phyloP scores from a whole-genome alignment of 2,113 vertebrate genomes.

The Xenopus laevis region DNA sequence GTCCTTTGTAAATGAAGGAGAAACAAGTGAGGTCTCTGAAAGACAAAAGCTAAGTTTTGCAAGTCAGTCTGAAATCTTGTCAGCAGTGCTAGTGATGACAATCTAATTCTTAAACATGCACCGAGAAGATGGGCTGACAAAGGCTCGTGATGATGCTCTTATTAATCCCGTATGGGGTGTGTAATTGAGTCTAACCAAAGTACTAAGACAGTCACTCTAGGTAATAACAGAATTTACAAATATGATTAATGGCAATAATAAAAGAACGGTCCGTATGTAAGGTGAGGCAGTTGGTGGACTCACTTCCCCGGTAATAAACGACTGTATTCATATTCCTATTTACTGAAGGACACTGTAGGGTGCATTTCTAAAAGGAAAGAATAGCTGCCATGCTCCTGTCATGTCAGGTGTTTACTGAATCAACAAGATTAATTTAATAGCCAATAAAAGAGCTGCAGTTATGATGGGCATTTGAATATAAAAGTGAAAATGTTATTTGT shows the following conservation, averaged over 20 bases:
- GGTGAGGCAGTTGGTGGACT: neutral
- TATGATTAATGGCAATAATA: slow-evolving; percentile 3
- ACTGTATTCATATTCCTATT: neutral
- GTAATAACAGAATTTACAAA: slow-evolving; percentile 8
- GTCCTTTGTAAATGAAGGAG: slow-evolving; percentile 11
- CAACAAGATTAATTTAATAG: neutral
- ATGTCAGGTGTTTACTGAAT: neutral
- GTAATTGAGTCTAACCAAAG: neutral
- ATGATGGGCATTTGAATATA: neutral
- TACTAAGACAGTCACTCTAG: neutral
- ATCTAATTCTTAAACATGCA: neutral
- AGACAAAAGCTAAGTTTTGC: slow-evolving; percentile 1
- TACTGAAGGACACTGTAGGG: neutral
- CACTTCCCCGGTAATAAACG: neutral
- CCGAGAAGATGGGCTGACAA: neutral
- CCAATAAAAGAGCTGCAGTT: neutral
- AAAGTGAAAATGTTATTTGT: too few species aligned
- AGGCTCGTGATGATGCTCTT: rapidly evolving
- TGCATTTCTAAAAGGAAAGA: neutral
- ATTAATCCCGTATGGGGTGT: neutral
- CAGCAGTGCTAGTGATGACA: neutral
- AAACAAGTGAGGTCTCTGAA: slow-evolving; percentile 26
- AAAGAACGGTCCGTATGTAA: neutral
- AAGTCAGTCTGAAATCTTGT: slow-evolving; percentile 8
- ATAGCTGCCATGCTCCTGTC: neutral